phyloP scores from a whole-genome alignment of 2,113 vertebrate species.

The Charina bottae region DNA sequence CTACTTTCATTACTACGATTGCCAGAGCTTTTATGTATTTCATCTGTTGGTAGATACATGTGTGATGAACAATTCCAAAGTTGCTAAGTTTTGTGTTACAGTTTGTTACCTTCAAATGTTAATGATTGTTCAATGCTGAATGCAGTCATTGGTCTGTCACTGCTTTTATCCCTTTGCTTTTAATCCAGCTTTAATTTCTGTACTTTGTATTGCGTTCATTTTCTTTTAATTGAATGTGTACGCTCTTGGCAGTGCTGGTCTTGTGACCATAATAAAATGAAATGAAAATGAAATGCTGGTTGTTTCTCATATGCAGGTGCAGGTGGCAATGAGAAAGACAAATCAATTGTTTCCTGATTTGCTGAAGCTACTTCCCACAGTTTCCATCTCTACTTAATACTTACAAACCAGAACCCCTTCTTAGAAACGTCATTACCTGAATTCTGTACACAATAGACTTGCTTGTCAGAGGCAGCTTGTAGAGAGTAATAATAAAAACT shows the following conservation, averaged over 20 bases:
- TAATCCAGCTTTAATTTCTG: not conserved
- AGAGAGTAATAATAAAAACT: not conserved
- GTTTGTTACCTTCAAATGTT: not conserved
- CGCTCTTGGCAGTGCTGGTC: not conserved
- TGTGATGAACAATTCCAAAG: not conserved
- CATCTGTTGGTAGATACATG: not conserved
- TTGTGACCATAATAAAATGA: not conserved
- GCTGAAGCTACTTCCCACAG: not conserved
- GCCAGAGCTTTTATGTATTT: not conserved
- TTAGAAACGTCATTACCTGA: not conserved
- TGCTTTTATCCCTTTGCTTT: not conserved
- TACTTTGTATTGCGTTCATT: not conserved
- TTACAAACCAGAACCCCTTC: not conserved
- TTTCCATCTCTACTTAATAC: not conserved
- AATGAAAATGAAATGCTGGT: not conserved
- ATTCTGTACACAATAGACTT: not conserved
- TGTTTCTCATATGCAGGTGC: not conserved
- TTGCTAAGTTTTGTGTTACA: not conserved
- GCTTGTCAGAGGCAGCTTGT: not conserved
- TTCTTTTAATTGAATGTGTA: not conserved
- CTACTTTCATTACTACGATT: not conserved
- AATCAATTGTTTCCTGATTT: not conserved
- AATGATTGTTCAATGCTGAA: not conserved
- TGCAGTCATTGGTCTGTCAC: not conserved
- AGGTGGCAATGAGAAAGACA: not conserved